Base-by-base conservation (phyloP, 1,140 invertebrate species). In the Drosophila pallidifrons region DNA sequence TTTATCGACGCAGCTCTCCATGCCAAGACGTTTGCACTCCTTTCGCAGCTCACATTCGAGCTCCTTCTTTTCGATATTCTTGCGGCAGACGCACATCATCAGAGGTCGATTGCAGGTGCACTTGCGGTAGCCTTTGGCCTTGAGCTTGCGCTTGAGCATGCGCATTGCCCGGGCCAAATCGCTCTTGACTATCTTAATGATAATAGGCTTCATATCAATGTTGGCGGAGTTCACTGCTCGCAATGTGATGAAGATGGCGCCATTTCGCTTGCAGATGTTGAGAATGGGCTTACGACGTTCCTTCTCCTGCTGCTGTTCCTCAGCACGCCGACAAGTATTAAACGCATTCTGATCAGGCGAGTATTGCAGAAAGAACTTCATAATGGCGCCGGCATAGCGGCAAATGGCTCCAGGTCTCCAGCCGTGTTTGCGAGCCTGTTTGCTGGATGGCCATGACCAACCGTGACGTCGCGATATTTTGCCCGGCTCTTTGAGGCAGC, bases 331-430 rank as follows among this genome's bases (percentile, higher is more conserved):
- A 13, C 77, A 88, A 5, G 65, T 57, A 1, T 58, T 71, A 5
- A 66, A 74, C 0, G 35, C 45, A 54, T 73, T 65, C 0, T 64
- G 49, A 0, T 79, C 55, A 1, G 66, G 13, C 4, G 69, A 60
- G 11, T 57, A 16, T 3, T 66, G 57, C 1, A 91, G 46, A 46
- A 92, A 92, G 71, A 66, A 91, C n/a, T 73, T 74, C 91, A 92
- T 92, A 1, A 92, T 68, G 2, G 75, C 54, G 1, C 69, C 61
- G 5, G 81, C 78, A 51, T 72, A 55, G 20, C 91, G 51, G 7
- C 67, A 25, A 43, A 92, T 88, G 15, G 88, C 77, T 0, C 91
- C 91, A 0, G 91, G 91, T 4, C 77, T 64, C 91, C 91, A 92
- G 13, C 91, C 91, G 5, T 63, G 10, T 11, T 74, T 72, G 11